Base-by-base conservation (phyloP, 1,140 invertebrate species). In the Pseudomyrmex gracilis region DNA sequence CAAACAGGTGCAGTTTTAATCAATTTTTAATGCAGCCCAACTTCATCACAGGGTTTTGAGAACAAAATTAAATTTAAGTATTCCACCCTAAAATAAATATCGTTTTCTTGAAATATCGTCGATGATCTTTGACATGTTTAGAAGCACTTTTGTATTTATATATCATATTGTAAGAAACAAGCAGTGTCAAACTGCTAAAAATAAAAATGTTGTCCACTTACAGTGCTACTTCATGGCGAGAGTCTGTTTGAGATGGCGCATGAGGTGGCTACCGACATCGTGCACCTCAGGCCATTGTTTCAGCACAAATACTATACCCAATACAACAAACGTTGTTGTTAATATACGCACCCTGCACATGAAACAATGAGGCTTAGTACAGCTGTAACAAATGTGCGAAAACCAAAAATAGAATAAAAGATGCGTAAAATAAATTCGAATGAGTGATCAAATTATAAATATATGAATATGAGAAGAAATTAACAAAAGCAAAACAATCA, bases 261-360 rank as follows among this genome's bases (percentile, higher is more conserved):
- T 95, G 82, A 96, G 94, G 87, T 96, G 96, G 88, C 96, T 95
- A 51, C 96, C 96, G 89, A 97, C 96, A 88, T 97, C 97, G 90
- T 96, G 95, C 73, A 98, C 96, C 94, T 98, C 98, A 51, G 97
- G 97, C 97, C 97, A 98, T 93, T 98, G 97, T 92, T 97, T 97
- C 93, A 98, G 95, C 83, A 98, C 96, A 95, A 98, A 97, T 85
- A 98, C 96, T 89, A 97, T 96, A 77, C 97, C 95, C 93, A 98
- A 95, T 60, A 98, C 96, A 84, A 97, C 96, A 73, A 97, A 92
- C 86, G 96, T 96, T 51, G 98, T 98, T 55, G 97, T 98, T 89
- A 98, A 93, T 91, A 98, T 97, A 90, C 98, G 96, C 83, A 98
- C 96, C 95, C 97, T 98, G 95, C 73, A 96, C 95, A 93, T 93